Evolutionary conservation across 2,797 vertebrate species (phyloP).

Genomic region (Cyclopterus lumpus): DNA sequence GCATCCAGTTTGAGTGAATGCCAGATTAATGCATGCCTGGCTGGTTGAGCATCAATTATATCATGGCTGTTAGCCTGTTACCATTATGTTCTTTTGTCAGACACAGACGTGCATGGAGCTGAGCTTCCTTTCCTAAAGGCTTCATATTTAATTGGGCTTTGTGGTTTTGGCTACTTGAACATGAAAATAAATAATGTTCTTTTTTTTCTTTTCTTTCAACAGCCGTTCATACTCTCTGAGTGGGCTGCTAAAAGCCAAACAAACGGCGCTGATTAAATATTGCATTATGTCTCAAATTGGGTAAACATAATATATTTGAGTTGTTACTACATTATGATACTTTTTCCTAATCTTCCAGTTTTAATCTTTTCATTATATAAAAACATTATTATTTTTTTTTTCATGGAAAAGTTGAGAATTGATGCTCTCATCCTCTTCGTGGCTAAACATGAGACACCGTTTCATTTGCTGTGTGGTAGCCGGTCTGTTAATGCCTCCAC

Average conservation of each 20-base stretch:
- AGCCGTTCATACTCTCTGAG: not conserved
- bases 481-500: not conserved
- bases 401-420: not conserved
- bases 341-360: not conserved
- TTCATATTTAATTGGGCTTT: slow-evolving; percentile 19
- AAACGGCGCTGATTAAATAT: not conserved
- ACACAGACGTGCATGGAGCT: not conserved
- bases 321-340: not conserved
- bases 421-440: slow-evolving; percentile 3
- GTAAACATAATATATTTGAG: not conserved
- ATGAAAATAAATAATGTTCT: slow-evolving; percentile 6
- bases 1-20: not conserved
- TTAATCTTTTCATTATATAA: not conserved
- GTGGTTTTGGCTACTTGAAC: slow-evolving; percentile 1
- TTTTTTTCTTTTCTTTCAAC: slow-evolving; percentile 15
- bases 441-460: not conserved
- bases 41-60: not conserved
- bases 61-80: not conserved
- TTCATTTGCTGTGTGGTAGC: not conserved
- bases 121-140: not conserved
- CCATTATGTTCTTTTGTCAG: slow-evolving; percentile 3
- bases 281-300: not conserved
- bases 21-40: not conserved
- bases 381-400: not conserved
- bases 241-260: not conserved